Conservation (phyloP, 2,888 invertebrate species). For the Papilio protenor region DNA sequence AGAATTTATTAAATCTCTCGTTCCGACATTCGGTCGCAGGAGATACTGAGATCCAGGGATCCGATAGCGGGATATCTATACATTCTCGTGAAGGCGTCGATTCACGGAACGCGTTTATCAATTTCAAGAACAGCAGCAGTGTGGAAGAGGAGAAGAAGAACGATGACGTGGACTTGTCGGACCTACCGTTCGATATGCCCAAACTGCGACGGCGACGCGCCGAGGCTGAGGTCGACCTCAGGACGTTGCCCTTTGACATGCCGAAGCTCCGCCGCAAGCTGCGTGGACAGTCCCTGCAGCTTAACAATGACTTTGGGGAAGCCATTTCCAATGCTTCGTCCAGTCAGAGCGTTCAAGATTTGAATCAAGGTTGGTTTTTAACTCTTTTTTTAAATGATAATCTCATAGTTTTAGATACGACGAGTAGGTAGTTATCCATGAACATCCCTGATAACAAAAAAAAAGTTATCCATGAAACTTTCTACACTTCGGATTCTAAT, state of each 20-base stretch:
- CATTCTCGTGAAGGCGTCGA: conserved; percentile 93
- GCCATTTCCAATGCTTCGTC: conserved; percentile 92
- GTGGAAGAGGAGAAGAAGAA: conserved; percentile 79
- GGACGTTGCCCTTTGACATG: conserved; percentile 95
- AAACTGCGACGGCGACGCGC: conserved; percentile 90
- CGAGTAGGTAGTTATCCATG: too few relatives aligned
- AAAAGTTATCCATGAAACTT: too few relatives aligned
- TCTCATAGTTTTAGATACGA: too few relatives aligned
- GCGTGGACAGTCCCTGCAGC: conserved; percentile 85
- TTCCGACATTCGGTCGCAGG: conserved; percentile 86
- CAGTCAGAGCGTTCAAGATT: conserved; percentile 91
- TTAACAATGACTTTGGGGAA: conserved; percentile 87
- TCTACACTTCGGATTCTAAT: too few relatives aligned
- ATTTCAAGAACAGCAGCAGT: conserved; percentile 85
- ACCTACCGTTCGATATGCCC: conserved; percentile 96
- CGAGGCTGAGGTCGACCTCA: conserved; percentile 91
- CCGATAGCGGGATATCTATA: conserved; percentile 94
- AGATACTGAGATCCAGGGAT: conserved; percentile 92
- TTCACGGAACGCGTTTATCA: conserved; percentile 85
- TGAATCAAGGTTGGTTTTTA: conserved; percentile 85
- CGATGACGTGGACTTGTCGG: conserved; percentile 88
- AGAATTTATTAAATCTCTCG: conserved; percentile 88
- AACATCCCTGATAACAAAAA: too few relatives aligned
- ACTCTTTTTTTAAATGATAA: conserved; percentile 48
- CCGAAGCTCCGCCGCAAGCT: conserved; percentile 92